A percentile compares a stretch with the other conserved stretches of the same genome.
Evolutionary conservation across 2,888 invertebrate species (phyloP).

Genomic region (Euzophera pinguis): DNA sequence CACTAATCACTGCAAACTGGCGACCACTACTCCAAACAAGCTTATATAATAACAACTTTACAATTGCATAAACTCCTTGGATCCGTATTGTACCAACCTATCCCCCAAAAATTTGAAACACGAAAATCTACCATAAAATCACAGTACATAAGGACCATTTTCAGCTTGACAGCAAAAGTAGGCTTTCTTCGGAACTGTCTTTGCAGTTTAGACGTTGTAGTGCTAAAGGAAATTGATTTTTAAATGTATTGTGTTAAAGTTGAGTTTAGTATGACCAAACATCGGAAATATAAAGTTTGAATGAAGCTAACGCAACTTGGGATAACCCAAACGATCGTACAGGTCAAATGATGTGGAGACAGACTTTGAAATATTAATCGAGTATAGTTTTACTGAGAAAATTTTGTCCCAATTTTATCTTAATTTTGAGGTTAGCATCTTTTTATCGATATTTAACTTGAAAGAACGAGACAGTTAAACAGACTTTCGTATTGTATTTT

Average conservation of each 20-base stretch:
- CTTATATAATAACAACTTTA: slow-evolving; percentile 78
- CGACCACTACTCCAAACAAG: slow-evolving; percentile 47
- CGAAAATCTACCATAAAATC: slow-evolving; percentile 16
- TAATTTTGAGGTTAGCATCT: too few relatives aligned
- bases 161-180: slow-evolving; percentile 15
- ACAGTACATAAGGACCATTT: slow-evolving; percentile 20
- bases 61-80: slow-evolving; percentile 72
- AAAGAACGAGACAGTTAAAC: too few relatives aligned
- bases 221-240: slow-evolving; percentile 26
- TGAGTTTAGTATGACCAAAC: slow-evolving; percentile 26
- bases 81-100: slow-evolving; percentile 48
- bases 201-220: slow-evolving; percentile 23
- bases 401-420: too few relatives aligned
- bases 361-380: too few relatives aligned
- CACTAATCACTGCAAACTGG: slow-evolving; percentile 60
- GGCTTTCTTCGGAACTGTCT: slow-evolving; percentile 24
- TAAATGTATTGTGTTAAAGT: slow-evolving; percentile 25
- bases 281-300: slow-evolving; percentile 45
- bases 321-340: slow-evolving; percentile 58
- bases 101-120: slow-evolving; percentile 18
- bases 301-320: slow-evolving; percentile 70
- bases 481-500: too few relatives aligned
- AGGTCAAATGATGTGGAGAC: slow-evolving; percentile 37
- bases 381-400: too few relatives aligned
- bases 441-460: too few relatives aligned